Conservation (phyloP, 2,888 invertebrate genomes). For the Euplagia quadripunctaria region DNA sequence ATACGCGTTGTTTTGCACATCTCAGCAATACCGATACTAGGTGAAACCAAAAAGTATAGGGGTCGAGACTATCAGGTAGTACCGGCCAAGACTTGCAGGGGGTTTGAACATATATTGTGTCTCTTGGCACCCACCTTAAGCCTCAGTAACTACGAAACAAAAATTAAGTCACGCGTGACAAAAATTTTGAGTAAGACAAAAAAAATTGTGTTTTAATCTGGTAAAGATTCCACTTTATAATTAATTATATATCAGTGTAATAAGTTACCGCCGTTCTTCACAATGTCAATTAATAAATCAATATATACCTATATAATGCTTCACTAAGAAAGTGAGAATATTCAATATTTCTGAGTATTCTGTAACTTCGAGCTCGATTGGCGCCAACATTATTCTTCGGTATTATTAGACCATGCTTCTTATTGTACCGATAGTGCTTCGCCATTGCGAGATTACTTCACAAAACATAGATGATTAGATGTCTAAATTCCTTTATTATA, state of each 20-base stretch:
- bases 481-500: neutral
- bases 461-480: neutral
- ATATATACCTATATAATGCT: neutral
- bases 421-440: neutral
- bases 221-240: neutral
- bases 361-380: constrained; percentile 66
- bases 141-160: neutral
- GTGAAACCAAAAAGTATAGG: neutral
- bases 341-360: constrained; percentile 3
- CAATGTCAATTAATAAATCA: neutral
- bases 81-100: neutral
- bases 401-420: constrained; percentile 50
- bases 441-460: neutral
- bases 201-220: neutral
- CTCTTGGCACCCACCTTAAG: too few species aligned
- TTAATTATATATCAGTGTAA: neutral
- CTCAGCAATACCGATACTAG: neutral
- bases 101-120: too few species aligned
- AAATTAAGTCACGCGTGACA: neutral
- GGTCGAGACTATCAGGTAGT: neutral
- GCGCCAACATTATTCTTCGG: constrained; percentile 59
- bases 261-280: neutral
- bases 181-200: neutral
- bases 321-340: neutral
- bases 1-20: neutral